Evolutionary conservation across 2,888 invertebrate species (phyloP).

Genomic region (Drosophila formosana): DNA sequence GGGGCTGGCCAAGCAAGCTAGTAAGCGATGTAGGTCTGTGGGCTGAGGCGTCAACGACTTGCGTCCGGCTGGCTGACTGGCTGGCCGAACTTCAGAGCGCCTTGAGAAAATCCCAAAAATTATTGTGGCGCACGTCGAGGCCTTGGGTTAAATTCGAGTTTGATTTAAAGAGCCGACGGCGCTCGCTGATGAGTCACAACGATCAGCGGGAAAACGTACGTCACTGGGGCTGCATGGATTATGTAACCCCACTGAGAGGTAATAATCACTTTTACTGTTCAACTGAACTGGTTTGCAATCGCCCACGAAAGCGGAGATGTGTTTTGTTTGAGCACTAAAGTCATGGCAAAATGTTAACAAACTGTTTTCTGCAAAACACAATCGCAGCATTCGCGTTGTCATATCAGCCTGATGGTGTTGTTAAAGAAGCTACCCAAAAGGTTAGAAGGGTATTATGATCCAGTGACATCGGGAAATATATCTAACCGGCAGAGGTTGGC

Average conservation of each 20-base stretch:
- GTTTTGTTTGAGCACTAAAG: constrained; percentile 35
- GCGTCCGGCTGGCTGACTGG: constrained; percentile 67
- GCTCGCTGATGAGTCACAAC: constrained; percentile 60
- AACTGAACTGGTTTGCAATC: constrained; percentile 62
- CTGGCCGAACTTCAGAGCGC: constrained; percentile 46
- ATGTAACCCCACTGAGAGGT: constrained; percentile 69
- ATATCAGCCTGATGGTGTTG: background rate
- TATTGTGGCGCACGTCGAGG: constrained; percentile 73
- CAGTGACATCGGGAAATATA: too few relatives aligned
- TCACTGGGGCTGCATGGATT: constrained; percentile 60
- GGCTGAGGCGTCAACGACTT: constrained; percentile 76
- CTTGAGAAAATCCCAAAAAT: constrained; percentile 82
- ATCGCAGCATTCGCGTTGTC: background rate
- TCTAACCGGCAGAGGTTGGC: too few relatives aligned
- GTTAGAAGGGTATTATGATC: too few relatives aligned
- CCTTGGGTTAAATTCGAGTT: constrained; percentile 78
- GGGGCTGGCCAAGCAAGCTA: constrained; percentile 44
- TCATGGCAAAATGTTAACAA: constrained; percentile 76
- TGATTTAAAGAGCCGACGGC: constrained; percentile 71
- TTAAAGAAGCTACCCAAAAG: too few relatives aligned
- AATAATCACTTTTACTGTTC: constrained; percentile 77
- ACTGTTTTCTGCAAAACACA: constrained; percentile 35
- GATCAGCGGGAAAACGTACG: constrained; percentile 72
- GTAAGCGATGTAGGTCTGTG: constrained; percentile 51
- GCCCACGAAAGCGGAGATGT: constrained; percentile 43